Evolutionary conservation across 2,888 invertebrate genomes (phyloP).

Genomic region (Augiades crinisus): DNA sequence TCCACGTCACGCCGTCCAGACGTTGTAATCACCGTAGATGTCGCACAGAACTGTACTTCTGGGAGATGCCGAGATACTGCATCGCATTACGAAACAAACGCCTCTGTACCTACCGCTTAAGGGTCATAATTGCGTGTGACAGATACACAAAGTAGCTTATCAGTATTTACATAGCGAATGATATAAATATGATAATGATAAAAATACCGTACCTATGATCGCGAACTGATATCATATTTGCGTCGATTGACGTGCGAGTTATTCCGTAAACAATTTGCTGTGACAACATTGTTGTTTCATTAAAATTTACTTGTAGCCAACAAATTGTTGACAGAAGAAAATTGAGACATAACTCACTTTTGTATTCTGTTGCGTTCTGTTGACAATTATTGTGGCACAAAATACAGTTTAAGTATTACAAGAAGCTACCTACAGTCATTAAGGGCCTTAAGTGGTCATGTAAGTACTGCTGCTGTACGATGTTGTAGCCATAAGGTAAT

Average conservation of each 20-base stretch:
- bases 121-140: slow-evolving; percentile 35
- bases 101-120: slow-evolving; percentile 38
- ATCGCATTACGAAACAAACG: slow-evolving; percentile 26
- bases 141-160: slow-evolving; percentile 44
- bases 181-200: slow-evolving; percentile 67
- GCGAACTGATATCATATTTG: slow-evolving; percentile 21
- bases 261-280: slow-evolving; percentile 9
- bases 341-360: too few relatives aligned
- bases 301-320: too few relatives aligned
- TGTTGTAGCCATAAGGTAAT: too few relatives aligned
- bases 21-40: slow-evolving; percentile 40
- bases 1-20: slow-evolving; percentile 14
- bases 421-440: too few relatives aligned
- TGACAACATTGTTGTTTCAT: too few relatives aligned
- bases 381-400: too few relatives aligned
- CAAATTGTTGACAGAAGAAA: too few relatives aligned
- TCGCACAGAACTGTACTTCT: slow-evolving; percentile 28
- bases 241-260: slow-evolving; percentile 5
- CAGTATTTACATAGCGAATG: slow-evolving; percentile 60
- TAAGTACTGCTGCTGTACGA: too few relatives aligned
- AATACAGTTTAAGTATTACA: too few relatives aligned
- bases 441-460: too few relatives aligned
- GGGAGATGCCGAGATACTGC: background rate
- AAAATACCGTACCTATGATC: slow-evolving; percentile 43
- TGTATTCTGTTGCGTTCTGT: too few relatives aligned